These are phyloP conservation scores for Brachystomella parvula DNA, from an alignment of 1,140 invertebrate species.

Conservation along the genomic window DNA sequence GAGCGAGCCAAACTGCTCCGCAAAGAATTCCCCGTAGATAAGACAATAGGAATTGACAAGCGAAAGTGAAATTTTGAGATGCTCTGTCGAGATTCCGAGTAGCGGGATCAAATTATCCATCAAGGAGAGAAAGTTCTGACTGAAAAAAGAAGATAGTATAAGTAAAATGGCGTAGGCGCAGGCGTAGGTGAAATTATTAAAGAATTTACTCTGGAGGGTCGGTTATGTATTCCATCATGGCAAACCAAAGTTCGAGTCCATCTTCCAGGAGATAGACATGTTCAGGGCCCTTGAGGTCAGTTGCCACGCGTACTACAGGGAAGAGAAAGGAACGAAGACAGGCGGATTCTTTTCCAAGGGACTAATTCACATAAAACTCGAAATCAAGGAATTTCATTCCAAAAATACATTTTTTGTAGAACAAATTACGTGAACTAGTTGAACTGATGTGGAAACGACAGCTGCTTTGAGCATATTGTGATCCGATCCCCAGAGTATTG, in stretches of 20 bases:
- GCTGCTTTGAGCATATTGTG: constrained; percentile 87
- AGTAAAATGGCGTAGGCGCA: neutral
- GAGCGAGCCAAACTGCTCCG: constrained; percentile 28
- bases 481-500: constrained; percentile 75
- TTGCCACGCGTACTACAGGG: constrained; percentile 54
- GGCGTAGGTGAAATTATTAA: neutral
- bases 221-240: constrained; percentile 67
- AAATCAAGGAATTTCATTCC: constrained; percentile 3
- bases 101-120: constrained; percentile 34
- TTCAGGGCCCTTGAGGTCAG: constrained; percentile 33
- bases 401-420: constrained; percentile 30
- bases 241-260: constrained; percentile 79
- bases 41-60: constrained; percentile 33
- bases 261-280: constrained; percentile 57
- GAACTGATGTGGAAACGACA: constrained; percentile 74
- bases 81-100: constrained; percentile 32
- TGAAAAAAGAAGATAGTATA: constrained; percentile 23
- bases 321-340: constrained; percentile 54
- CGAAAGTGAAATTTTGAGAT: constrained; percentile 31
- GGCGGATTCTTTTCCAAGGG: constrained; percentile 53
- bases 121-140: constrained; percentile 28
- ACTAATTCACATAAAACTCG: constrained; percentile 45
- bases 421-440: constrained; percentile 60
- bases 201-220: constrained; percentile 37
- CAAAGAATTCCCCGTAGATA: constrained; percentile 35